Percentiles rank a stretch among this genome's conserved stretches.
Evolutionary conservation across 2,888 invertebrate genomes (phyloP).

Genomic region (Camponotus fellah): DNA sequence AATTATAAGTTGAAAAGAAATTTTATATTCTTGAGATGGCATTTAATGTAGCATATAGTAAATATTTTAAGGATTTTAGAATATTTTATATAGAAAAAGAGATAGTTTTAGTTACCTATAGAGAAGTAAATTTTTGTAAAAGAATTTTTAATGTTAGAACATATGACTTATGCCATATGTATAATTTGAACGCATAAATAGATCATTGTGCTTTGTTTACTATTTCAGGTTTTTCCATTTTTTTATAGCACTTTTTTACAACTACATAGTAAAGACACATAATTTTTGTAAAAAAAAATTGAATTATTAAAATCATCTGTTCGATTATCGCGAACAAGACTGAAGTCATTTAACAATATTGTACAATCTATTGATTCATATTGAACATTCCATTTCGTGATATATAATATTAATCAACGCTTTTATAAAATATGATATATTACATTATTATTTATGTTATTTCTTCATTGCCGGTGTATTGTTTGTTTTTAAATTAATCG

Average conservation of each 20-base stretch:
- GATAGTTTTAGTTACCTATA: constrained; percentile 27
- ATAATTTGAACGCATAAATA: constrained; percentile 17
- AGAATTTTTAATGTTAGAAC: not conserved
- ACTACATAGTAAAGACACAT: not conserved
- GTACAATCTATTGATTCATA: constrained; percentile 12
- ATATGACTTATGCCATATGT: not conserved
- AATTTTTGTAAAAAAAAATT: not conserved
- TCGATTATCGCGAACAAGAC: not conserved
- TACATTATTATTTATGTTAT: not conserved
- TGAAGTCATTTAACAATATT: not conserved
- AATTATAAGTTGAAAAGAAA: constrained; percentile 28
- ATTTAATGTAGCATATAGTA: constrained; percentile 19
- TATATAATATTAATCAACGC: constrained; percentile 25
- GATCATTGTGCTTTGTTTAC: constrained; percentile 16
- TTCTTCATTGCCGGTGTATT: constrained; percentile 17
- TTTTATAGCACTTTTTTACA: not conserved
- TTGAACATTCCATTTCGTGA: constrained; percentile 2
- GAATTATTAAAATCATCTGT: constrained; percentile 9
- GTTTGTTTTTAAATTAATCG: constrained; percentile 15
- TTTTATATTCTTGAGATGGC: not conserved
- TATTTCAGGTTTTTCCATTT: not conserved
- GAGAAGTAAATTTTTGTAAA: constrained; percentile 19
- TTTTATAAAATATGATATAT: constrained; percentile 16
- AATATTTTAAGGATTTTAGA: not conserved
- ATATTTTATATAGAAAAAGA: constrained; percentile 5